A percentile compares a stretch with the other conserved stretches of the same genome.
Evolutionary conservation across 2,113 vertebrate species (phyloP).

Genomic region (Mobula hypostoma): DNA sequence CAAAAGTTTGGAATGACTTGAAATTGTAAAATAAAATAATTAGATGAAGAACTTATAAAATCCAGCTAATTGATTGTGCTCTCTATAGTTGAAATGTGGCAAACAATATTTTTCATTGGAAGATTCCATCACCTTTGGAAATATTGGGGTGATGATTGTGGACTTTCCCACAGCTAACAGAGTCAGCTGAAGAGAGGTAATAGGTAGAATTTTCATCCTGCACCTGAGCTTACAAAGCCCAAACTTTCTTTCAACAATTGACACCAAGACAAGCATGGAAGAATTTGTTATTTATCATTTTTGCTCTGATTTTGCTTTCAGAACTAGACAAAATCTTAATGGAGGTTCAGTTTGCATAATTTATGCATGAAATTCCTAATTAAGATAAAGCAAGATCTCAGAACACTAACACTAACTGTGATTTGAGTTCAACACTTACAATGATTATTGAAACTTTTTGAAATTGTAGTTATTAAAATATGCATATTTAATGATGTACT

Average conservation of each 20-base stretch:
- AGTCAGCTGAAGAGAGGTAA: background rate
- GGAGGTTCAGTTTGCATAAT: background rate
- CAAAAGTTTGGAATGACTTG: background rate
- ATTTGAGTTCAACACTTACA: background rate
- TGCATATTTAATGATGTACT: background rate
- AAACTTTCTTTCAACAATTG: background rate
- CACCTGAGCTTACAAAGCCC: background rate
- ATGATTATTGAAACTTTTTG: background rate
- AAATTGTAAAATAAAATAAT: background rate
- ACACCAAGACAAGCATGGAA: background rate
- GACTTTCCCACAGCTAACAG: slow-evolving; percentile 6
- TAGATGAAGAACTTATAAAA: background rate
- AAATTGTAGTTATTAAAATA: background rate
- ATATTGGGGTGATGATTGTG: background rate
- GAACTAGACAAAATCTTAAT: background rate
- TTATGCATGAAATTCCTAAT: too few relatives aligned
- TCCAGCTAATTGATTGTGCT: background rate
- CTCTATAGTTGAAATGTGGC: background rate
- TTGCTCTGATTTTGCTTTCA: background rate
- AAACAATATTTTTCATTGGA: background rate
- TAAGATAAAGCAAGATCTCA: background rate
- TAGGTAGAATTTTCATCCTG: background rate
- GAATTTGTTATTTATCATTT: background rate
- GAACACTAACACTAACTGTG: background rate
- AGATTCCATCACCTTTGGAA: background rate